Evolutionary conservation across 2,888 invertebrate species (phyloP), one percentile per base, ranked within the genome.

Genomic region (Portevinia maculata): DNA sequence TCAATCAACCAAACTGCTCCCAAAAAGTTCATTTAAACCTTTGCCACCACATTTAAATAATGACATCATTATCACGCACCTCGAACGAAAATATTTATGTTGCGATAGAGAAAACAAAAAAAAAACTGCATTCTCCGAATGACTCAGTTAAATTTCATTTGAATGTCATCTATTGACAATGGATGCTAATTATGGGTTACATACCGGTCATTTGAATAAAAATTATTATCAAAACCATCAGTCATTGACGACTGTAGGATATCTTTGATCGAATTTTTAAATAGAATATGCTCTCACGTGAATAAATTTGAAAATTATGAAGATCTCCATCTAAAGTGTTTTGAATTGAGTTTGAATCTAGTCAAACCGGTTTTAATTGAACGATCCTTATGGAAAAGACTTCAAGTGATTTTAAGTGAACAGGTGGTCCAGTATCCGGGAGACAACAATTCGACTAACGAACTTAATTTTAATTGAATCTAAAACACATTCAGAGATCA

Each of bases 391-490:
- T 44, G 19, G 5, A 24, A 21, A 11, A 17, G 2, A 9, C 9
- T 11, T 3, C 13, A 39, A 13, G n/a, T 3, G 39, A 44, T 34
- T 8, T 34, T 3, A 3, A 53, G n/a, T 21, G 34, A 53, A 53
- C 13, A 46, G 21, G 32, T 46, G 57, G 70, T 13, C 64, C 55
- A 70, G 34, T 48, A 44, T 62, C 62, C 57, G 37, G 69, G 69
- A 64, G 19, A 17, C 9, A 46, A 39, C 8, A 17, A 76, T 24
- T 32, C 46, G 59, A 28, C 8, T 52, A 46, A 24, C 24, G 5
- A 24, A 15, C 39, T 24, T 46, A 57, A 59, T 52, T 52, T 65
- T 59, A 52, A 57, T 52, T 48, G 7, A 24, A 4, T n/a, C 1
- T 4, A 1, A n/a, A n/a, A 39, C 13, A 39, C 15, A 15, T 19